Evolutionary conservation across 2,888 invertebrate species (phyloP), one percentile per base, ranked within the genome.

Genomic region (Andrena dorsata): DNA sequence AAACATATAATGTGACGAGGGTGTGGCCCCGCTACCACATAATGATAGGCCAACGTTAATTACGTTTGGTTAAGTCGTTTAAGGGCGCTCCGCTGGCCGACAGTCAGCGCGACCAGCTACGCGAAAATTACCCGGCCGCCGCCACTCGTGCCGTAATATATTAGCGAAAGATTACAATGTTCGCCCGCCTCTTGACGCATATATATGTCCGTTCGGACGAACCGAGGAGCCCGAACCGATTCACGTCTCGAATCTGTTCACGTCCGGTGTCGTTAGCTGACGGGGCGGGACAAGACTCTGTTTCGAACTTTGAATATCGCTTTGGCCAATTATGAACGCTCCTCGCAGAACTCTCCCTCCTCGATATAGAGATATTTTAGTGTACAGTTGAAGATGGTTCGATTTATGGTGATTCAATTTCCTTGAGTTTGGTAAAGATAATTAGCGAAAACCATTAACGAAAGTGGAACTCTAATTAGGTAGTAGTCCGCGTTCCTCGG

Each of bases 1-100:
- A 94, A 94, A 94, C 93, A 94, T 94, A 94, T 94, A 94, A 94
- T 94, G 92, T 94, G 94, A 94, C 93, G 94, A 92, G 93, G 94
- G 94, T 92, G 94, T 94, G 94, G 94, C 89, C 89, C 89, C 92
- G 94, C 94, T 94, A 94, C 94, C 93, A 94, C 93, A 93, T 94
- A 94, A 94, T 94, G 93, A 93, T 93, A 93, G 93, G 90, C 92
- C 90, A 90, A 92, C 93, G 92, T 93, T 94, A 94, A 94, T 94
- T 93, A 93, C 93, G 92, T 93, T 93, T 93, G 92, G 89, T 88
- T 89, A 89, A 88, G 86, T 88, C 88, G 86, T 88, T 88, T 87
- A 83, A 83, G 83, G 85, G 63, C 79, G 82, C 76, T 41, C 75
- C 63, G 35, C 56, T 35, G 28, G 63, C 70, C 28, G 71, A 64